Percentiles rank a stretch among this genome's conserved stretches.
phyloP scores from a whole-genome alignment of 2,113 vertebrate species.

The Mesoclemmys tuberculata region DNA sequence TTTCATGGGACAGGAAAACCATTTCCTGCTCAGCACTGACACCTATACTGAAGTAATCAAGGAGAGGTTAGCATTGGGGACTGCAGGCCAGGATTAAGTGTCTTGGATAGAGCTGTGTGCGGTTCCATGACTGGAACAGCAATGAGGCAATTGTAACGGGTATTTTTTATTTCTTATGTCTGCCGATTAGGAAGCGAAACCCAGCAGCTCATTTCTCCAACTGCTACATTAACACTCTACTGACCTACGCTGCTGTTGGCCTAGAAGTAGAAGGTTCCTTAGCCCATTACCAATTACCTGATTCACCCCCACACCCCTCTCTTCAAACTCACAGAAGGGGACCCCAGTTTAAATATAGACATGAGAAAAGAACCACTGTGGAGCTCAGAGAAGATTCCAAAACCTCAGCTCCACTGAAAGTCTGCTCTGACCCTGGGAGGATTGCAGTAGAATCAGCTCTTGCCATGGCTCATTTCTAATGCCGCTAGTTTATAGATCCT shows the following conservation, averaged over 20 bases:
- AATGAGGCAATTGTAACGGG: too few species aligned
- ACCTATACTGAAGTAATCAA: too few species aligned
- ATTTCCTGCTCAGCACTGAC: too few species aligned
- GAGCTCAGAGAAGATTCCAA: neutral
- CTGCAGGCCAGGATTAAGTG: too few species aligned
- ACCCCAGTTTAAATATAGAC: neutral
- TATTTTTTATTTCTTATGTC: too few species aligned
- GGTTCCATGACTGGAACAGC: too few species aligned
- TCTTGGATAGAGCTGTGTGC: too few species aligned
- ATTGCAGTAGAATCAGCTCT: neutral
- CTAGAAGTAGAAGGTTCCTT: too few species aligned
- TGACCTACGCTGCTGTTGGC: neutral
- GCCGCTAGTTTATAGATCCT: neutral
- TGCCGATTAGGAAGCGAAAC: too few species aligned
- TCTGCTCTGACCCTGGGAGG: rapidly evolving
- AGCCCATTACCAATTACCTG: too few species aligned
- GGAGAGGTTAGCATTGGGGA: too few species aligned
- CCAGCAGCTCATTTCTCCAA: neutral
- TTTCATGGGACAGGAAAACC: too few species aligned
- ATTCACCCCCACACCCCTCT: neutral
- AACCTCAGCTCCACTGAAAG: neutral
- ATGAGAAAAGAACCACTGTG: rapidly evolving
- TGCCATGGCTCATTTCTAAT: neutral
- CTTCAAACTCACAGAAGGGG: neutral
- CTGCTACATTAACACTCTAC: neutral